Evolutionary conservation across 1,140 invertebrate species (phyloP).

Genomic region (Drosophila repletoides): DNA sequence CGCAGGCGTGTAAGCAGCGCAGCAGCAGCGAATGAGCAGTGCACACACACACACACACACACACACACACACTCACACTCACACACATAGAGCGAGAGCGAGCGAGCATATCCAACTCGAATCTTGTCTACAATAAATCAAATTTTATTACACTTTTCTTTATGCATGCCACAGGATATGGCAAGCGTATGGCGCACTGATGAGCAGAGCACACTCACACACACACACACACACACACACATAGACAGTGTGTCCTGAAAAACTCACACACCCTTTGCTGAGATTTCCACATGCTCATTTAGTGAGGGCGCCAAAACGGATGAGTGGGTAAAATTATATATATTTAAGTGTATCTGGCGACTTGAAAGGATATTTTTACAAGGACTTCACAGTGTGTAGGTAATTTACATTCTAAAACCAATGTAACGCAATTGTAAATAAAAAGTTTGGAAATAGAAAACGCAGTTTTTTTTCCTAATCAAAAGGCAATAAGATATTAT

Average conservation of each 20-base stretch:
- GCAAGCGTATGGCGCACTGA: slow-evolving; percentile 77
- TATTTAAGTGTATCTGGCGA: too few species aligned
- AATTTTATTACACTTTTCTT: slow-evolving; percentile 82
- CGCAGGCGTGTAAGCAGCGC: slow-evolving; percentile 69
- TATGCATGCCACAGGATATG: slow-evolving; percentile 81
- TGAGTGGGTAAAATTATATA: slow-evolving; percentile 32
- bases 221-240: slow-evolving; percentile 21
- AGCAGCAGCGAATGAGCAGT: slow-evolving; percentile 66
- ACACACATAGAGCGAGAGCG: neutral
- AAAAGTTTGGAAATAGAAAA: too few species aligned
- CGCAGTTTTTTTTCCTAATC: too few species aligned
- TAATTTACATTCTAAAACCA: too few species aligned
- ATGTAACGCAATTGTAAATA: too few species aligned
- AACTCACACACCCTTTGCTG: slow-evolving; percentile 26
- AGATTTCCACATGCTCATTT: slow-evolving; percentile 72
- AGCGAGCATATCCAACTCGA: slow-evolving; percentile 77
- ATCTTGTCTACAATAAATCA: slow-evolving; percentile 82
- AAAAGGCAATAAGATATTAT: too few species aligned
- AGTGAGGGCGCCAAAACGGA: neutral
- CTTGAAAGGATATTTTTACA: too few species aligned
- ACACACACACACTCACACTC: slow-evolving; percentile 1
- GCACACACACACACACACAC: slow-evolving; percentile 37
- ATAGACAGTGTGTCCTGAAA: slow-evolving; percentile 10
- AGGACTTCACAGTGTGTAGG: too few species aligned
- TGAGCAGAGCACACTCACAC: slow-evolving; percentile 69